Percentiles rank a stretch among this genome's conserved stretches.
Evolutionary conservation across 2,888 invertebrate species (phyloP).

Genomic region (Epirrhoe tristata): DNA sequence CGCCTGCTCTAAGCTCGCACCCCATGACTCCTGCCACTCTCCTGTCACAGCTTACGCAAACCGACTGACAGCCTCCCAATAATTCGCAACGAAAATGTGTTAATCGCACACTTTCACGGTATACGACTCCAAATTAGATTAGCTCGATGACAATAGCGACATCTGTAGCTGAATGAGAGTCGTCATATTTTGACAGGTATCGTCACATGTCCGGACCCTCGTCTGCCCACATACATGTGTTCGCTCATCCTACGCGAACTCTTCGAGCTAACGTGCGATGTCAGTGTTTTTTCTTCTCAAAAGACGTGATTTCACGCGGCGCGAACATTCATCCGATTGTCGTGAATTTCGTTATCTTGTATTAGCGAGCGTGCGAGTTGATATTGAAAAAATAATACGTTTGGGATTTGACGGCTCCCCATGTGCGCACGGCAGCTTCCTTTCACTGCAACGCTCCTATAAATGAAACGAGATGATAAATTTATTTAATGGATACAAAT

Average conservation of each 20-base stretch:
- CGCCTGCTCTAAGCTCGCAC: slow-evolving; percentile 62
- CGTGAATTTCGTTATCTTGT: slow-evolving; percentile 82
- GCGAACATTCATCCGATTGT: slow-evolving; percentile 83
- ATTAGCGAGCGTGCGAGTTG: slow-evolving; percentile 75
- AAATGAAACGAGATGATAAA: slow-evolving; percentile 83
- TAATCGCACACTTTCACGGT: slow-evolving; percentile 84
- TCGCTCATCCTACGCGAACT: slow-evolving; percentile 66
- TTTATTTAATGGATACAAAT: slow-evolving; percentile 86
- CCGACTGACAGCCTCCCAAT: slow-evolving; percentile 81
- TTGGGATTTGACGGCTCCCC: slow-evolving; percentile 83
- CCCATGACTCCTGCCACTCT: slow-evolving; percentile 78
- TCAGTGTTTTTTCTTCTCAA: slow-evolving; percentile 72
- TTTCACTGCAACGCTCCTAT: slow-evolving; percentile 73
- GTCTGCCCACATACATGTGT: slow-evolving; percentile 84
- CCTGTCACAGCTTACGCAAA: slow-evolving; percentile 85
- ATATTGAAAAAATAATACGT: slow-evolving; percentile 84
- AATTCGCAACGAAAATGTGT: slow-evolving; percentile 84
- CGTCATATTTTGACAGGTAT: slow-evolving; percentile 85
- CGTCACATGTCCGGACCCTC: slow-evolving; percentile 73
- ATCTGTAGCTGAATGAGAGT: slow-evolving; percentile 79
- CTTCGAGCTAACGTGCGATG: slow-evolving; percentile 57
- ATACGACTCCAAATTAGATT: slow-evolving; percentile 80
- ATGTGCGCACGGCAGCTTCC: slow-evolving; percentile 82
- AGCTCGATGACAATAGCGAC: slow-evolving; percentile 79
- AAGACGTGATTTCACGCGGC: slow-evolving; percentile 83